These are phyloP conservation scores for Nyctereutes procyonoides DNA, from an alignment of 2,113 vertebrate species.

Conservation along the genomic window DNA sequence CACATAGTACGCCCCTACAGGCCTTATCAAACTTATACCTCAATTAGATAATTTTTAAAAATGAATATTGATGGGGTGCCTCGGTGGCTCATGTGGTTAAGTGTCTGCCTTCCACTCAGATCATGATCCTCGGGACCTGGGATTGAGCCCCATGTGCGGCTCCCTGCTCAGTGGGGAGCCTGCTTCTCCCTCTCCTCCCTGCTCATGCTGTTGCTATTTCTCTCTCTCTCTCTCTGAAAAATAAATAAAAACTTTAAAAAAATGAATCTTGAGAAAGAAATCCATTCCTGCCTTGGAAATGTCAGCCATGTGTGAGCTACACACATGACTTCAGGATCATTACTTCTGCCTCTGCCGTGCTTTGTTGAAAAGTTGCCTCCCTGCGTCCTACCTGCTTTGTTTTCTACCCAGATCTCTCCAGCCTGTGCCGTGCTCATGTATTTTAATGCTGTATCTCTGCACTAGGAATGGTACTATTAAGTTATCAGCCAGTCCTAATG, in stretches of 20 bases:
- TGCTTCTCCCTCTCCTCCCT: too few relatives aligned
- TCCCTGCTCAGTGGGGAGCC: too few relatives aligned
- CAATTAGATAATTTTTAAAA: background rate
- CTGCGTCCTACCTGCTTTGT: background rate
- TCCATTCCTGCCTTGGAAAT: background rate
- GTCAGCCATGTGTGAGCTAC: too few relatives aligned
- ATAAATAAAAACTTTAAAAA: background rate
- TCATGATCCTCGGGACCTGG: too few relatives aligned
- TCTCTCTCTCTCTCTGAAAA: too few relatives aligned
- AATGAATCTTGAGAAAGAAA: slow-evolving; percentile 3
- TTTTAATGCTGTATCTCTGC: background rate
- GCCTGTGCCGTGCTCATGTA: background rate
- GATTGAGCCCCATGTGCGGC: too few relatives aligned
- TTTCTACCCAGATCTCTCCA: slow-evolving; percentile 14
- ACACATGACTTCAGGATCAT: background rate
- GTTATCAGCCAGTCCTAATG: background rate
- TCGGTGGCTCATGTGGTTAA: too few relatives aligned
- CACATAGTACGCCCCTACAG: background rate
- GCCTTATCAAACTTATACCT: background rate
- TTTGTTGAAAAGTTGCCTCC: background rate
- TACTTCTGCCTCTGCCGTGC: background rate
- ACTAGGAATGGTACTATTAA: background rate
- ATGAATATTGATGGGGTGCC: background rate
- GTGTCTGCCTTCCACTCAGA: too few relatives aligned
- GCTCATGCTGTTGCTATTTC: too few relatives aligned